Evolutionary conservation across 2,888 invertebrate genomes (phyloP), one percentile per base, ranked within the genome.

Genomic region (Eudasyphora cyanicolor): DNA sequence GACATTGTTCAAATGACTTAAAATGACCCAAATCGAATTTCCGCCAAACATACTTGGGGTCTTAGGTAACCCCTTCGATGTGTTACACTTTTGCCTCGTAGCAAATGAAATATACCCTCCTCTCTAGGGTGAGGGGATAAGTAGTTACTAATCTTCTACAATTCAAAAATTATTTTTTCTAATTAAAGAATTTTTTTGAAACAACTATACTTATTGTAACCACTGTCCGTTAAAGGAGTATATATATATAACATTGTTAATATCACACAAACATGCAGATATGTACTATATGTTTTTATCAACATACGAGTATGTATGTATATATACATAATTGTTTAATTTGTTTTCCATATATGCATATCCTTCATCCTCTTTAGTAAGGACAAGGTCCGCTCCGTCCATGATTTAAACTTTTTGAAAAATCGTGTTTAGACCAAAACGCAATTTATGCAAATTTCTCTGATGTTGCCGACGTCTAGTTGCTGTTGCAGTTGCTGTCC

Each of bases 271-370:
- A n/a, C n/a, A n/a, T n/a, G n/a, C n/a, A n/a, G n/a, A n/a, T n/a
- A n/a, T n/a, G n/a, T n/a, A n/a, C n/a, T 38, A 38, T 38, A 38
- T 38, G 3, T 38, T 1, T 38, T 12, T 54, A 4, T 54, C 17
- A 10, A 6, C 19, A 51, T n/a, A 45, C 35, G n/a, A n/a, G n/a
- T 35, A 35, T 35, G 35, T 35, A 35, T 10, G 35, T 10, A 35
- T 10, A 35, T 10, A 35, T 10, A 35, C 10, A 62, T 64, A 83
- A 74, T 42, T 74, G 70, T 83, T 79, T 75, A 83, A 83, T 80
- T 75, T 80, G 77, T 80, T 80, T 83, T 80, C 62, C 76, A 82
- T 74, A 60, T 21, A 64, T 21, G 6, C 24, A 67, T 38, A 24
- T 21, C 21, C 21, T 38, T 67, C n/a, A n/a, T 29, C 21, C 64